Base-by-base conservation (phyloP, 2,888 invertebrate species). In the Pristionchus entomophagus region DNA sequence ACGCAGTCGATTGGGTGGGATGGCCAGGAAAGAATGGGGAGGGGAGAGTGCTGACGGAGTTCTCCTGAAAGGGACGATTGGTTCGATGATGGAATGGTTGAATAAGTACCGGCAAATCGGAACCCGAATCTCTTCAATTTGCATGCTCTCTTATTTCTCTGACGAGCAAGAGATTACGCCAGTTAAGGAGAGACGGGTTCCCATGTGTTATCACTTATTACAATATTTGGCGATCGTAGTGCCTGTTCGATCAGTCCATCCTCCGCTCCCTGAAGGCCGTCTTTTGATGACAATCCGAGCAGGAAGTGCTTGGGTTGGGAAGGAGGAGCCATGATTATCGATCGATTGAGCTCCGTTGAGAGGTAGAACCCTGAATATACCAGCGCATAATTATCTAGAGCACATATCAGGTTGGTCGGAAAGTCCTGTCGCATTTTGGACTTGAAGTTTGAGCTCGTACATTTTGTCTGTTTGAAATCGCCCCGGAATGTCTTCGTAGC, bases 291-390 rank as follows among this genome's bases (percentile, higher is more conserved):
- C 14, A 90, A 88, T 8, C 84, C 87, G 87, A 88, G 87, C 0
- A 90, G 69, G 80, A 90, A 90, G 41, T 89, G 90, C 38, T 87
- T 84, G 0, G 73, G 56, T 0, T 87, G 69, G 17, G 32, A 22
- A 0, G 62, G 62, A 45, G 88, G 83, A 5, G 85, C 35, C 17
- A 77, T 38, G 1, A 26, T 49, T 22, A 88, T 53, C 0, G 56
- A 49, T n/a, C 87, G 87, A 62, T 90, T 85, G 84, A 89, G 73
- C 22, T 84, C 80, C 4, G 89, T 78, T 51, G 85, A 88, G 19
- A 90, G 56, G 32, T 88, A 88, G 41, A 87, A 90, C 53, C 89
- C 90, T 90, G 78, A 84, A 88, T 17, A 73, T 4, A 17, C n/a
- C 26, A 32, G n/a, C 26, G 19, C 65, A n/a, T n/a, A n/a, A n/a